Evolutionary conservation across 2,888 invertebrate genomes (phyloP).

Genomic region (Tortrix viridana): DNA sequence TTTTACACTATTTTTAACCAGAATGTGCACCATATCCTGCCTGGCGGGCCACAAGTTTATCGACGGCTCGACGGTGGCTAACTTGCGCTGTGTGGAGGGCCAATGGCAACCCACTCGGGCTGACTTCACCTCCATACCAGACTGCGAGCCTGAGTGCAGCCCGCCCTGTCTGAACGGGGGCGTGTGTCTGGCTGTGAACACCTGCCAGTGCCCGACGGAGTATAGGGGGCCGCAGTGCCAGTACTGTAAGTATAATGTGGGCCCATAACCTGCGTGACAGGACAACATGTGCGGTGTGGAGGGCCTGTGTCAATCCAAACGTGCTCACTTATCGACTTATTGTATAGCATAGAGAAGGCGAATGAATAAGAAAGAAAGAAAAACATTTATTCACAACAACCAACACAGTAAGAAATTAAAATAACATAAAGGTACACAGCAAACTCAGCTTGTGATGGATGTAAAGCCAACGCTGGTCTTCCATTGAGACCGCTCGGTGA

Average conservation of each 20-base stretch:
- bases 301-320: too few relatives aligned
- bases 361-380: too few relatives aligned
- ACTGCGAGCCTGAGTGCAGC: conserved; percentile 86
- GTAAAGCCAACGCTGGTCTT: too few relatives aligned
- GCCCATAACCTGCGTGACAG: too few relatives aligned
- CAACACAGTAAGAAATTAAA: too few relatives aligned
- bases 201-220: conserved; percentile 90
- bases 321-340: too few relatives aligned
- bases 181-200: conserved; percentile 89
- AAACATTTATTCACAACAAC: too few relatives aligned
- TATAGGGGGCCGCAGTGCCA: conserved; percentile 90
- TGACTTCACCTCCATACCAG: conserved; percentile 86
- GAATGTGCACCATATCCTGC: conserved; percentile 88
- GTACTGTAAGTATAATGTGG: conserved; percentile 72
- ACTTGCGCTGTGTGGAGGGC: conserved; percentile 88
- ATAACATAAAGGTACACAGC: too few relatives aligned
- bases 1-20: conserved; percentile 51
- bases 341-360: too few relatives aligned
- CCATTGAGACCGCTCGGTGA: too few relatives aligned
- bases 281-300: too few relatives aligned
- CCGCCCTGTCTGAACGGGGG: conserved; percentile 93
- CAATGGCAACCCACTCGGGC: conserved; percentile 88
- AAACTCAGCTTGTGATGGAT: too few relatives aligned
- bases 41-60: conserved; percentile 87
- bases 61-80: conserved; percentile 88